Percentiles rank a stretch among this genome's conserved stretches.
These are phyloP conservation scores for Zele albiditarsus DNA, from an alignment of 2,888 invertebrate species.

Conservation along the genomic window DNA sequence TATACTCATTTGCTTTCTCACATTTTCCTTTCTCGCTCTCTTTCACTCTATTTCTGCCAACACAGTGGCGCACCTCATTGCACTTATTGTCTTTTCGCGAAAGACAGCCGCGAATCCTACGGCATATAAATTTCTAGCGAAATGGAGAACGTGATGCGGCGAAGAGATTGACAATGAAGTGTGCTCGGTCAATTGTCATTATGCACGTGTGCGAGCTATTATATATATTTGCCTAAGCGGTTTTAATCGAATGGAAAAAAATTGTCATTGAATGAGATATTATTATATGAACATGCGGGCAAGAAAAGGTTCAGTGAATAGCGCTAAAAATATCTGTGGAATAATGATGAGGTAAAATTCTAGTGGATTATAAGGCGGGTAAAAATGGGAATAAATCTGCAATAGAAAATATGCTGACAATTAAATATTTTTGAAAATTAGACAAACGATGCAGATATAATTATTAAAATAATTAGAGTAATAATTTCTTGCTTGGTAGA, in stretches of 20 bases:
- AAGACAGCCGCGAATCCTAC: slow-evolving; percentile 39
- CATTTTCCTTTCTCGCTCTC: slow-evolving; percentile 27
- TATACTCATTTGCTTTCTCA: slow-evolving; percentile 31
- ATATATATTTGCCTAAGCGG: slow-evolving; percentile 12
- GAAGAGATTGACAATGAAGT: slow-evolving; percentile 27
- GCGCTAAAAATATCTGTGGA: neutral
- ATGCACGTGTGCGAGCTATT: neutral
- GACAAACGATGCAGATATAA: slow-evolving; percentile 49
- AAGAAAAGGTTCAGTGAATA: neutral
- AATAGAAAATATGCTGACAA: slow-evolving; percentile 30
- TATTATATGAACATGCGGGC: neutral
- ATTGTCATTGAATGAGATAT: neutral
- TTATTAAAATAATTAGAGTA: slow-evolving; percentile 66
- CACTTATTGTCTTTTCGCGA: slow-evolving; percentile 58
- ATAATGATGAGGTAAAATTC: neutral
- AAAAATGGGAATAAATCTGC: neutral
- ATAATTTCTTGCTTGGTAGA: slow-evolving; percentile 56
- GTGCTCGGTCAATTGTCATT: slow-evolving; percentile 20
- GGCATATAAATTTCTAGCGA: slow-evolving; percentile 26
- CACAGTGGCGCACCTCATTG: slow-evolving; percentile 56
- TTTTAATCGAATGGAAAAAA: slow-evolving; percentile 20
- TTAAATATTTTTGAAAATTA: slow-evolving; percentile 5
- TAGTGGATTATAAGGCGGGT: neutral
- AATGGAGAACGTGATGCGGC: slow-evolving; percentile 12
- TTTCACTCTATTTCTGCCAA: slow-evolving; percentile 42